Evolutionary conservation across 92 coral and sea anemone genomes (phyloP).

Genomic region (Parazoanthus swiftii): DNA sequence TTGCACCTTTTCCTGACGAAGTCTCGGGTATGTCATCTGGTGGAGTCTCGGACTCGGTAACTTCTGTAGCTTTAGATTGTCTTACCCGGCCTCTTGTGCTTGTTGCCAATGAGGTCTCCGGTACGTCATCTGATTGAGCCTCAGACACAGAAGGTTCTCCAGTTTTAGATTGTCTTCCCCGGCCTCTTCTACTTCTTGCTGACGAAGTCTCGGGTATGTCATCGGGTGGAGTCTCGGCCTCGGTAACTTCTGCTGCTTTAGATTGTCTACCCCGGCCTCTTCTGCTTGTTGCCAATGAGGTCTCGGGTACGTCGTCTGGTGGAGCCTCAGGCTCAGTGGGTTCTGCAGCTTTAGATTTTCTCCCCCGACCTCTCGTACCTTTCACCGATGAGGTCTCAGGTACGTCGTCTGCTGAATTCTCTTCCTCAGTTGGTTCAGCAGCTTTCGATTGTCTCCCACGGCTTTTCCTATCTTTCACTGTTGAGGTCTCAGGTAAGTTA

Average conservation of each 20-base stretch:
- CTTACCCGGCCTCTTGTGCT: background rate
- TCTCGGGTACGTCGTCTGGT: background rate
- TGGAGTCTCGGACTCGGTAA: background rate
- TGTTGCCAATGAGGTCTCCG: background rate
- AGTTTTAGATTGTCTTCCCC: background rate
- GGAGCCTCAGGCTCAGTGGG: background rate
- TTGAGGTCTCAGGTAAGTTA: background rate
- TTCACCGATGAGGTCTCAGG: background rate
- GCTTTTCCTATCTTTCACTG: background rate
- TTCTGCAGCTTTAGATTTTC: conserved; percentile 3
- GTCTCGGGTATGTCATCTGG: background rate
- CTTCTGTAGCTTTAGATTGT: background rate
- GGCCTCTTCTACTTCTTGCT: background rate
- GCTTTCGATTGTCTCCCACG: background rate
- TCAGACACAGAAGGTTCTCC: background rate
- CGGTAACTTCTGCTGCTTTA: background rate
- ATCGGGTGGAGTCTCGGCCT: background rate
- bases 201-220: background rate
- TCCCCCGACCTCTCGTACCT: background rate
- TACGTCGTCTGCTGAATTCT: background rate
- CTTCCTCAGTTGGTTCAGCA: background rate
- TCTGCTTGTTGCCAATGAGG: background rate
- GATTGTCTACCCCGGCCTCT: background rate
- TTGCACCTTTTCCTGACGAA: background rate
- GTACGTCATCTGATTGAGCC: background rate